Evolutionary conservation across 2,888 invertebrate genomes (phyloP).

Genomic region (Drosophila atroscutellata): DNA sequence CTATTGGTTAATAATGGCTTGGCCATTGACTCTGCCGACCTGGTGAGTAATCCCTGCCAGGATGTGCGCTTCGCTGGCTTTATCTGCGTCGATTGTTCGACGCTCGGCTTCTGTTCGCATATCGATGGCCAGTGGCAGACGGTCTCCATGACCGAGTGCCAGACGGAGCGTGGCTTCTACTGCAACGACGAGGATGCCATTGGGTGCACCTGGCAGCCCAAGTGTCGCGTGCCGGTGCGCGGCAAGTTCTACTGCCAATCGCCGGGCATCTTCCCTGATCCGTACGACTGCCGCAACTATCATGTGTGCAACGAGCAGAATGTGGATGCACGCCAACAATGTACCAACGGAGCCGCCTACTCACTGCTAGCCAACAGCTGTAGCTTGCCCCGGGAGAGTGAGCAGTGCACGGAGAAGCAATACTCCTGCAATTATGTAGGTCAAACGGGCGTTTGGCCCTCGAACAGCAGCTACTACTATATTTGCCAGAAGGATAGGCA

Average conservation of each 20-base stretch:
- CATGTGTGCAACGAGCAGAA: constrained; percentile 74
- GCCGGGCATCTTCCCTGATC: constrained; percentile 79
- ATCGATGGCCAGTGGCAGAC: constrained; percentile 63
- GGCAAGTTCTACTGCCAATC: constrained; percentile 77
- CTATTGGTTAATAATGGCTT: constrained; percentile 8
- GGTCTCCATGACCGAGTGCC: constrained; percentile 57
- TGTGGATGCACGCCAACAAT: constrained; percentile 59
- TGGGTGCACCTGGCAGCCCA: constrained; percentile 69
- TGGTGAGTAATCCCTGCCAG: constrained; percentile 69
- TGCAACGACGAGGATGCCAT: constrained; percentile 68
- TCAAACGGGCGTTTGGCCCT: constrained; percentile 70
- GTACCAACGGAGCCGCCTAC: constrained; percentile 71
- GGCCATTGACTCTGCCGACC: constrained; percentile 40
- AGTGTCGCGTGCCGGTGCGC: constrained; percentile 62
- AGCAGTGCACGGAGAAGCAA: constrained; percentile 65
- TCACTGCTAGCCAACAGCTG: constrained; percentile 68
- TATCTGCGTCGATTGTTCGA: constrained; percentile 71
- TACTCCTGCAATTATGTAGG: constrained; percentile 72
- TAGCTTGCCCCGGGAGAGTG: constrained; percentile 53
- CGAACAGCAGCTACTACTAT: constrained; percentile 75
- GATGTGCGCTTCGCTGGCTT: constrained; percentile 69
- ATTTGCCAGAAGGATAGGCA: constrained; percentile 64
- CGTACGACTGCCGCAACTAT: constrained; percentile 82
- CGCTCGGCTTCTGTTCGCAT: constrained; percentile 67
- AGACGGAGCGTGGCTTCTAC: constrained; percentile 61